Evolutionary conservation across 2,888 invertebrate genomes (phyloP).

Genomic region (Ophonus ardosiacus): DNA sequence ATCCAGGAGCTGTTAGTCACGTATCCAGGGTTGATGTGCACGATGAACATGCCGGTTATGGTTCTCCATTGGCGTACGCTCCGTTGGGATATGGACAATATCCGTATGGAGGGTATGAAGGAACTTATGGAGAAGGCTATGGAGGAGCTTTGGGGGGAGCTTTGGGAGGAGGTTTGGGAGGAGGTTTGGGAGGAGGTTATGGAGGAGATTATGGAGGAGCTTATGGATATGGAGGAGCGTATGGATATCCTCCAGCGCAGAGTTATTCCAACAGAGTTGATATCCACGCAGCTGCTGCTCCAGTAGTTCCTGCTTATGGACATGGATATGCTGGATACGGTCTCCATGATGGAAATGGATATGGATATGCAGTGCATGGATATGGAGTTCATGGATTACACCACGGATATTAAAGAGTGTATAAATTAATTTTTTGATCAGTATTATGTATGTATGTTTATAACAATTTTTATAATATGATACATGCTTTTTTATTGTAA

Average conservation of each 20-base stretch:
- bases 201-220: neutral
- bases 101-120: constrained; percentile 17
- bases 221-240: constrained; percentile 16
- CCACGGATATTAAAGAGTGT: constrained; percentile 35
- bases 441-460: constrained; percentile 23
- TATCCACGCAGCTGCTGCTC: constrained; percentile 23
- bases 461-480: neutral
- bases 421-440: neutral
- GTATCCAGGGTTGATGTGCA: constrained; percentile 74
- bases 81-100: constrained; percentile 17
- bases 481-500: neutral
- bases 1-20: constrained; percentile 72
- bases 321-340: constrained; percentile 51
- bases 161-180: neutral
- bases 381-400: constrained; percentile 40
- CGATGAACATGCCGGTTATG: constrained; percentile 69
- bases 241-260: constrained; percentile 57
- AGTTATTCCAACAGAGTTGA: constrained; percentile 60
- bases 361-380: constrained; percentile 21
- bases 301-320: constrained; percentile 19
- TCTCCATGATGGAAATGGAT: constrained; percentile 25
- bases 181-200: constrained; percentile 16
- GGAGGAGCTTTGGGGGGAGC: constrained; percentile 16
- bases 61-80: constrained; percentile 7
- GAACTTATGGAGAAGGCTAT: constrained; percentile 4